Evolutionary conservation across 2,113 vertebrate genomes (phyloP), one percentile per base, ranked within the genome.

Genomic region (Bucco capensis): DNA sequence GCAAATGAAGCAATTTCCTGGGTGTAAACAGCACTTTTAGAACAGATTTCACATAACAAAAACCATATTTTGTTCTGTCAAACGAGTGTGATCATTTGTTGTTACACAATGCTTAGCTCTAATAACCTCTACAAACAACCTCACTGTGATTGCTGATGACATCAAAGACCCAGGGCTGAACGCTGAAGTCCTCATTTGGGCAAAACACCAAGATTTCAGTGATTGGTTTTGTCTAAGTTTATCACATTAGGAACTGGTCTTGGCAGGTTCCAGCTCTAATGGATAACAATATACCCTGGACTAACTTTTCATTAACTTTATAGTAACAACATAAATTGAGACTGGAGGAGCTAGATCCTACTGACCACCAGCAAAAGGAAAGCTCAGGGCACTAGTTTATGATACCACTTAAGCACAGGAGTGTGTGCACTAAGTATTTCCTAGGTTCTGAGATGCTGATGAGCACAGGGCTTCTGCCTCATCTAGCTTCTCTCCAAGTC

Each of bases 1-100:
- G 58, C 86, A 94, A 91, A 94, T 96, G 90, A 96, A 96, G 93
- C 86, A 93, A 96, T 96, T 96, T 97, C 96, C 94, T 90, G 94
- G 96, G 96, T 94, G 96, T 97, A 95, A 96, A 94, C 95, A 90
- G 86, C 2, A 1, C 42, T 86, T 93, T 76, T 83, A 94, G 83
- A 93, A 79, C 78, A 86, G 40, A 79, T 89, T 86, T 82, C 83
- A 91, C 83, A 93, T 5, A 8, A n/a, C n/a, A n/a, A n/a, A 69
- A 86, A 92, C 82, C 38, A 70, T 88, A 92, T 71, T 95, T 84
- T 83, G n/a, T 83, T 74, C 76, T 84, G 75, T 94, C 76, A 90
- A 88, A 86, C 8, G 6, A 89, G 44, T 19, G 60, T 71, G 80
- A 88, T 14, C 14, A 88, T 88, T 88, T 93, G 51, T 86, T 89